phyloP scores from a whole-genome alignment of 2,888 invertebrate species.

The Rhagonycha lutea region DNA sequence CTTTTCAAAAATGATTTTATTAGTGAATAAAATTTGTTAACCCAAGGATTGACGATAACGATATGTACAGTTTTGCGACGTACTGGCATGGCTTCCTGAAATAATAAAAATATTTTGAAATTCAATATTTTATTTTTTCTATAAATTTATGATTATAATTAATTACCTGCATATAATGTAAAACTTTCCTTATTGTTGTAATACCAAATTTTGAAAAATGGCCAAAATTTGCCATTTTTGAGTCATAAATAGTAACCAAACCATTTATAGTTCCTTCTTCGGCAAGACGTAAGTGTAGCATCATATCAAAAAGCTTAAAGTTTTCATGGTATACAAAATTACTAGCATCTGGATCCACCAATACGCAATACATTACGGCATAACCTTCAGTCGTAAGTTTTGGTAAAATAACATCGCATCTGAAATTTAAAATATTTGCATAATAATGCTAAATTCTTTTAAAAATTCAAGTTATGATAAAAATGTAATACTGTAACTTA shows the following conservation, averaged over 20 bases:
- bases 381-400: conserved; percentile 41
- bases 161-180: conserved; percentile 65
- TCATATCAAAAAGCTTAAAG: conserved; percentile 62
- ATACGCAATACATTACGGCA: conserved; percentile 40
- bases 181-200: conserved; percentile 66
- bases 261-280: conserved; percentile 60
- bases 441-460: neutral
- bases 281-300: conserved; percentile 63
- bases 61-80: conserved; percentile 72
- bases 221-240: conserved; percentile 62
- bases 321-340: conserved; percentile 61
- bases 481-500: conserved; percentile 52
- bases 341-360: conserved; percentile 61
- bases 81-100: conserved; percentile 58
- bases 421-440: neutral
- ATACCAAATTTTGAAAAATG: conserved; percentile 67
- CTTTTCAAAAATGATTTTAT: conserved; percentile 77
- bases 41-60: conserved; percentile 68
- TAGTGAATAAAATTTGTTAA: conserved; percentile 71
- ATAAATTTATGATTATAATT: neutral
- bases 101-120: neutral
- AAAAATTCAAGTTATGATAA: neutral
- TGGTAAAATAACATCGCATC: conserved; percentile 24
- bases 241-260: conserved; percentile 65
- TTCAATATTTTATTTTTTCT: neutral